These are phyloP conservation scores for Lanius collurio DNA, from an alignment of 2,113 vertebrate genomes.

Conservation along the genomic window DNA sequence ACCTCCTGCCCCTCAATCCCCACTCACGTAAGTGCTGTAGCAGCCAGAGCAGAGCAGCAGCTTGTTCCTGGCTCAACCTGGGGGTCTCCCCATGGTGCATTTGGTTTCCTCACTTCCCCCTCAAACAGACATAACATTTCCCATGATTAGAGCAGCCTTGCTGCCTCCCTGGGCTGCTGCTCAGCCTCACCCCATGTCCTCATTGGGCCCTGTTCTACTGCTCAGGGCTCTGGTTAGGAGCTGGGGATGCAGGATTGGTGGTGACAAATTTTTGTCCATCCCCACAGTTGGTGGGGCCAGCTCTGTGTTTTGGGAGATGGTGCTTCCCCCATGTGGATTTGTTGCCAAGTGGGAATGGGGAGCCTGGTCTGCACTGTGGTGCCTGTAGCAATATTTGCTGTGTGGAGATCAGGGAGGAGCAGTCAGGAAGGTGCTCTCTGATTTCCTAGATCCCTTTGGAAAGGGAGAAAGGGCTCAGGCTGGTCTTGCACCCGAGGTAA, in stretches of 20 bases:
- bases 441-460: not conserved
- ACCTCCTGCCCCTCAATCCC: not conserved
- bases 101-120: not conserved
- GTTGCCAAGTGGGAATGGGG: not conserved
- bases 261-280: not conserved
- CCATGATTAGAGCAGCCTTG: not conserved
- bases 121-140: not conserved
- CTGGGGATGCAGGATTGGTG: not conserved
- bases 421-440: not conserved
- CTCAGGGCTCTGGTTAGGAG: not conserved
- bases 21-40: conserved; percentile 8
- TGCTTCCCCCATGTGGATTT: not conserved
- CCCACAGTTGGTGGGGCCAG: not conserved
- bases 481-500: not conserved
- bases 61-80: not conserved
- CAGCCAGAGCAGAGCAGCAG: not conserved
- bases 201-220: not conserved
- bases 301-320: not conserved
- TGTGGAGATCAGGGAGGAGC: not conserved
- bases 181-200: not conserved
- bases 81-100: conserved; percentile 3
- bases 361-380: accelerated
- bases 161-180: not conserved
- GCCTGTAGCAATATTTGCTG: not conserved
- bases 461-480: not conserved